These are phyloP conservation scores for Zaprionus kolodkinae DNA, from an alignment of 1,140 invertebrate species.

Conservation along the genomic window DNA sequence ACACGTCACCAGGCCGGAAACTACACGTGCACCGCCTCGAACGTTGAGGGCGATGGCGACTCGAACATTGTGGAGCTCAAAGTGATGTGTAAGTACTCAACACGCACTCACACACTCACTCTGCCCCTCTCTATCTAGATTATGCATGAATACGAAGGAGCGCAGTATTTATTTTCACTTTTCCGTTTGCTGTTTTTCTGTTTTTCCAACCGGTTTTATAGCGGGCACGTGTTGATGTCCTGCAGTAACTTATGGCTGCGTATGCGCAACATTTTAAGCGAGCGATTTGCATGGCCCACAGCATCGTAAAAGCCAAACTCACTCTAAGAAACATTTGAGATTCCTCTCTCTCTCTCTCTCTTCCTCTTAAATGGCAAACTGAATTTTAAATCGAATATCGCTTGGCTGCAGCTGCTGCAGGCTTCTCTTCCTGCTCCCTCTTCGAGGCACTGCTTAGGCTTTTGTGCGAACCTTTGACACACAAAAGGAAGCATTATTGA, in stretches of 20 bases:
- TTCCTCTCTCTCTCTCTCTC: constrained; percentile 7
- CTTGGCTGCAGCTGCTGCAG: constrained; percentile 6
- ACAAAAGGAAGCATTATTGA: constrained; percentile 75
- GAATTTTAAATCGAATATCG: constrained; percentile 52
- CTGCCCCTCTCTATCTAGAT: too few species aligned
- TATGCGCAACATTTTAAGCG: constrained; percentile 45
- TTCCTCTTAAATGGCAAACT: constrained; percentile 46
- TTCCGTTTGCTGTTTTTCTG: too few species aligned
- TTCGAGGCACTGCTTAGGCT: constrained; percentile 45
- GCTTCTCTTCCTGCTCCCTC: constrained; percentile 2
- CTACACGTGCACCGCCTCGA: constrained; percentile 94
- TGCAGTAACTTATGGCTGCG: constrained; percentile 37
- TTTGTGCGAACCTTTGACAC: constrained; percentile 71
- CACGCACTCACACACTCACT: neutral
- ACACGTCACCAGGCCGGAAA: constrained; percentile 92
- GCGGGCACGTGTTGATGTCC: constrained; percentile 29
- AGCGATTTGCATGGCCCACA: constrained; percentile 36
- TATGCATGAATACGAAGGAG: neutral
- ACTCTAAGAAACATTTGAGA: constrained; percentile 44
- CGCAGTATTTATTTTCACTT: constrained; percentile 25
- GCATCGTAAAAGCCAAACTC: neutral
- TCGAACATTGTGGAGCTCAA: constrained; percentile 92
- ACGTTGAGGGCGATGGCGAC: constrained; percentile 94
- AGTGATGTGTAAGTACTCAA: constrained; percentile 93
- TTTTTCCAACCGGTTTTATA: constrained; percentile 40